These are phyloP conservation scores for Lepilemur septentrionalis DNA, from an alignment of 2,797 vertebrate species.

Conservation along the genomic window DNA sequence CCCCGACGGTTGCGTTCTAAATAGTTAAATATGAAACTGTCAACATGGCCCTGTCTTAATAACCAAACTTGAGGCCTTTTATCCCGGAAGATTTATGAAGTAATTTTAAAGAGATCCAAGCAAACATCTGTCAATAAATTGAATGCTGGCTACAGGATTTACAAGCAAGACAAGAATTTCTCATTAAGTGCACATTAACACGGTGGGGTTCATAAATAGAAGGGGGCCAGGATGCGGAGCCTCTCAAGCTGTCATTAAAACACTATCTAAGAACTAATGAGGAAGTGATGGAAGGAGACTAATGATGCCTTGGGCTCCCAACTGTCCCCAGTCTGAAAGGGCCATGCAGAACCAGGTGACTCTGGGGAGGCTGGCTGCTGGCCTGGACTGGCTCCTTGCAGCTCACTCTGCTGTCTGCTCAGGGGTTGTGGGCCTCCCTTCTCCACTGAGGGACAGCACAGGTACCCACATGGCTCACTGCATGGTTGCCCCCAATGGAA, in stretches of 20 bases:
- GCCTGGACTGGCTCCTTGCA: background rate
- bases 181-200: constrained; percentile 93
- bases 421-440: background rate
- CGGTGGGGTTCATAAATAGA: constrained; percentile 90
- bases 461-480: accelerated
- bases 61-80: constrained; percentile 91
- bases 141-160: constrained; percentile 91
- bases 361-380: background rate
- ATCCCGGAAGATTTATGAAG: constrained; percentile 92
- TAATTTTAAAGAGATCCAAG: constrained; percentile 93
- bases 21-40: constrained; percentile 90
- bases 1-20: constrained; percentile 82
- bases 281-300: constrained; percentile 86
- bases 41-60: constrained; percentile 90
- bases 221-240: constrained; percentile 85
- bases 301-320: constrained; percentile 83
- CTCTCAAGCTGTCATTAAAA: constrained; percentile 89
- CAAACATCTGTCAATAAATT: constrained; percentile 94
- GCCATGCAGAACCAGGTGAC: background rate
- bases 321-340: constrained; percentile 67
- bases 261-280: constrained; percentile 90
- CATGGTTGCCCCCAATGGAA: accelerated
- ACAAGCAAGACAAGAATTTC: constrained; percentile 92
- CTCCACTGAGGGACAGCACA: background rate
- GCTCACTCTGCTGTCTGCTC: background rate